A percentile compares a stretch with the other conserved stretches of the same genome.
These are phyloP conservation scores for Lates japonicus DNA, from an alignment of 2,797 vertebrate species.

Conservation along the genomic window DNA sequence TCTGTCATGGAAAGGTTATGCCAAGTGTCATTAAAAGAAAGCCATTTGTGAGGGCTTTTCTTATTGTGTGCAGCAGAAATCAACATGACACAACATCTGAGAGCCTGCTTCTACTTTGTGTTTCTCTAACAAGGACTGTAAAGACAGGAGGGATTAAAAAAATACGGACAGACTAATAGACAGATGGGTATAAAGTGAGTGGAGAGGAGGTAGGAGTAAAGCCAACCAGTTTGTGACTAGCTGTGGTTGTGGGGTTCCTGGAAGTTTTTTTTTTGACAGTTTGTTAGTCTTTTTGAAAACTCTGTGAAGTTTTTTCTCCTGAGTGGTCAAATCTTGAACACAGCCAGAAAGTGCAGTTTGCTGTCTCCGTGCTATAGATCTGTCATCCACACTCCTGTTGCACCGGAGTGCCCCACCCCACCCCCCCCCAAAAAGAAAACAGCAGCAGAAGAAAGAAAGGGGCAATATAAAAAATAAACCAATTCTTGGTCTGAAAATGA, in stretches of 20 bases:
- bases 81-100: constrained; percentile 36
- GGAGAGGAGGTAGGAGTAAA: neutral
- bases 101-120: constrained; percentile 8
- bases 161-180: constrained; percentile 27
- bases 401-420: neutral
- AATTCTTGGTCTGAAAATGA: constrained; percentile 7
- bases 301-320: constrained; percentile 10
- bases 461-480: neutral
- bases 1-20: constrained; percentile 61
- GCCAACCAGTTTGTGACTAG: neutral
- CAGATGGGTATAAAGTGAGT: neutral
- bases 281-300: constrained; percentile 30
- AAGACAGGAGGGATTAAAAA: neutral
- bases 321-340: constrained; percentile 15
- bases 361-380: constrained; percentile 9
- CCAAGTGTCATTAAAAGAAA: constrained; percentile 35
- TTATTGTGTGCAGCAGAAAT: constrained; percentile 32
- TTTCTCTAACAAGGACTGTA: constrained; percentile 18
- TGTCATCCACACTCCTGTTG: constrained; percentile 5
- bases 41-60: constrained; percentile 15
- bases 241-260: constrained; percentile 16
- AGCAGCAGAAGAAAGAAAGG: neutral
- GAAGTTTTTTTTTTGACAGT: constrained; percentile 33
- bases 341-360: neutral
- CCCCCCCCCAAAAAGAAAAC: neutral